Percentiles rank a stretch among this genome's conserved stretches.
These are phyloP conservation scores for Theocolax elegans DNA, from an alignment of 1,140 invertebrate genomes.

Conservation along the genomic window DNA sequence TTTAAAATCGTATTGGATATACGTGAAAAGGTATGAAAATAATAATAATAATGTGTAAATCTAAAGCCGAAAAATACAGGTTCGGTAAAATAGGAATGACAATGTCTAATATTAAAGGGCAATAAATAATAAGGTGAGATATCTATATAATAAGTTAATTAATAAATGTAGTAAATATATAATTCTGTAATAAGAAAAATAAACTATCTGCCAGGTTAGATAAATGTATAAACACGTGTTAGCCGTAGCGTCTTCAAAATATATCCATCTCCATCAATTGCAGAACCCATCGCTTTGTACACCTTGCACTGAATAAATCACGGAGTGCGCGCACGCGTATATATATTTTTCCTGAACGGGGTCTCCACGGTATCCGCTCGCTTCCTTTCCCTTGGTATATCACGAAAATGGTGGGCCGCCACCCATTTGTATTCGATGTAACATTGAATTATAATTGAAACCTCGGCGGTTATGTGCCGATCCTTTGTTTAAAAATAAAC, in stretches of 20 bases:
- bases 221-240: slow-evolving; percentile 24
- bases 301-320: slow-evolving; percentile 34
- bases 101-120: no score
- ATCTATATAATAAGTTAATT: no score
- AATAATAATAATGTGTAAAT: no score
- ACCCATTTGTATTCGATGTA: background rate
- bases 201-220: background rate
- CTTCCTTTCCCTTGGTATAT: no score
- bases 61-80: no score
- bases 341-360: slow-evolving; percentile 10
- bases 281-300: slow-evolving; percentile 10
- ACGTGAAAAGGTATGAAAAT: no score
- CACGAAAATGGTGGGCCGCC: background rate
- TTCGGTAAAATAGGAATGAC: no score
- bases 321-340: no score
- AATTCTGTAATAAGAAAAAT: no score
- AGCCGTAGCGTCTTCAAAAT: slow-evolving; percentile 1
- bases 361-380: background rate
- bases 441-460: slow-evolving; percentile 40
- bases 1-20: no score
- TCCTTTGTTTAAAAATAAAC: slow-evolving; percentile 39
- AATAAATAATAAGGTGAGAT: no score
- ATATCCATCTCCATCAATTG: slow-evolving; percentile 13
- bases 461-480: background rate
- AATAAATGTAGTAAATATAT: no score